Conservation (phyloP, 2,113 vertebrate genomes). For the Lanius collurio region DNA sequence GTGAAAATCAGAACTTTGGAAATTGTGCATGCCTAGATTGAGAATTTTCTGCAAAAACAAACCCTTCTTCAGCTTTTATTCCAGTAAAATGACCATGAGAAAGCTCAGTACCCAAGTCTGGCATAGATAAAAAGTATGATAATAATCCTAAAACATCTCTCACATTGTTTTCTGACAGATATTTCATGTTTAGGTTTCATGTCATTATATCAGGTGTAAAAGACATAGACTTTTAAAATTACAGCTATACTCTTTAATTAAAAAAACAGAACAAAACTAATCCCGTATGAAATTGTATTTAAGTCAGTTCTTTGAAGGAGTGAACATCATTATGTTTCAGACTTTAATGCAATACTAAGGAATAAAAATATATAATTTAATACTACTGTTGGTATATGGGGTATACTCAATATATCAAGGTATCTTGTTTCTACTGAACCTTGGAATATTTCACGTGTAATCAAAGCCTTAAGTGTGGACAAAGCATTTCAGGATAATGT, state of each 20-base stretch:
- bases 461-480: background rate
- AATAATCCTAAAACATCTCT: background rate
- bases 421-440: background rate
- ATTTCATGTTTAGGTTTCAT: background rate
- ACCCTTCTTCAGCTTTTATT: background rate
- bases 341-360: background rate
- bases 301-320: background rate
- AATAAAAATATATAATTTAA: background rate
- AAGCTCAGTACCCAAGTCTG: background rate
- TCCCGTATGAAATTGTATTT: background rate
- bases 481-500: background rate
- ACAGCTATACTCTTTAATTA: accelerated
- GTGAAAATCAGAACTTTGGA: background rate
- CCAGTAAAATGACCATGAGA: background rate
- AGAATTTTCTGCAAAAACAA: background rate
- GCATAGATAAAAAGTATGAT: background rate
- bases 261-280: background rate
- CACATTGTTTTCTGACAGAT: background rate
- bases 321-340: background rate
- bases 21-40: background rate
- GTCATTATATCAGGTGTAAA: background rate
- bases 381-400: background rate
- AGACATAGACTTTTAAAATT: background rate
- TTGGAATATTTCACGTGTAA: background rate
- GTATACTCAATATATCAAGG: background rate